Percentiles rank a stretch among this genome's conserved stretches.
phyloP scores from a whole-genome alignment of 2,113 vertebrate species.

The Pituophis catenifer region DNA sequence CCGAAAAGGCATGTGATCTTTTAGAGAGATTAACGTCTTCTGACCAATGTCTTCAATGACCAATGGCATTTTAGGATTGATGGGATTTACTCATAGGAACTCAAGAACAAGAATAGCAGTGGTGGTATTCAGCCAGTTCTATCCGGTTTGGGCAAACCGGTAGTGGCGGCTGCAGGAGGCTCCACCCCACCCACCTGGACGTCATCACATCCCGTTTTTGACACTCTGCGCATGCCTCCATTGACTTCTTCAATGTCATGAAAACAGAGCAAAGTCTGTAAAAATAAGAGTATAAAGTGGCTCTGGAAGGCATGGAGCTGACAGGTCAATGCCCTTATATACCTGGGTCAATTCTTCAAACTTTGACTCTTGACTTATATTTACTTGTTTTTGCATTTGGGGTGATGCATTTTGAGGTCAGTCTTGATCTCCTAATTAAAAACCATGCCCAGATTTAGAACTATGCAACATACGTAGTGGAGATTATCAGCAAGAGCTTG shows the following conservation, averaged over 20 bases:
- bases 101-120: not conserved
- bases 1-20: conserved; percentile 17
- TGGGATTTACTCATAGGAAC: conserved; percentile 2
- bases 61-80: not conserved
- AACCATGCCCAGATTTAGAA: not conserved
- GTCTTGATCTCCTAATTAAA: conserved; percentile 2
- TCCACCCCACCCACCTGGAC: too few species aligned
- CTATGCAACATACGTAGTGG: conserved; percentile 4
- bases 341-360: not conserved
- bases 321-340: not conserved
- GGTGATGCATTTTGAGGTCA: conserved; percentile 1
- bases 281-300: not conserved
- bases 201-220: too few species aligned
- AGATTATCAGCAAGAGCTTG: conserved; percentile 2
- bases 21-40: not conserved
- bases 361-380: not conserved
- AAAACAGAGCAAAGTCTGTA: not conserved
- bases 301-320: conserved; percentile 8
- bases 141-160: too few species aligned
- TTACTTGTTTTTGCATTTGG: not conserved
- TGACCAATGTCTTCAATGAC: not conserved
- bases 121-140: too few species aligned
- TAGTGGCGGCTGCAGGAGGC: too few species aligned
- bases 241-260: too few species aligned
- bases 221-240: too few species aligned